phyloP scores from a whole-genome alignment of 2,797 vertebrate species.

The Artibeus lituratus region DNA sequence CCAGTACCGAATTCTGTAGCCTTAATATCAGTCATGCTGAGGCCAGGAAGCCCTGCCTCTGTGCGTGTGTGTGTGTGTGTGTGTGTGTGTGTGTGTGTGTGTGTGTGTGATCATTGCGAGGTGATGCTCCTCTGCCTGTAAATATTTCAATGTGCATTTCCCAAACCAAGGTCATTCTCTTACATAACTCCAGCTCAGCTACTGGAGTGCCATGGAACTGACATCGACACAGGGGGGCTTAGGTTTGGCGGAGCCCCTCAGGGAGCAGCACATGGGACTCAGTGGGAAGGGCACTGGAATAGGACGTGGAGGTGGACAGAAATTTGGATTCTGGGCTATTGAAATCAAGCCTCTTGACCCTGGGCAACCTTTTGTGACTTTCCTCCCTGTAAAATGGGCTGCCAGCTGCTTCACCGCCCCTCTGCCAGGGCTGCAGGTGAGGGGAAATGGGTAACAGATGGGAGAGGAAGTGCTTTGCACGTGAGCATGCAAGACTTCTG shows the following conservation, averaged over 20 bases:
- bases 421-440: background rate
- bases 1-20: background rate
- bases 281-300: background rate
- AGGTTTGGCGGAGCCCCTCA: too few species aligned
- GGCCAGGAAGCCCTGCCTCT: background rate
- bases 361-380: background rate
- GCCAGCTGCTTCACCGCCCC: fast-evolving
- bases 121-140: background rate
- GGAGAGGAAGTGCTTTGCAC: background rate
- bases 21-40: fast-evolving
- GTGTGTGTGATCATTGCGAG: background rate
- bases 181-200: background rate
- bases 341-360: background rate
- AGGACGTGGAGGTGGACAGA: background rate
- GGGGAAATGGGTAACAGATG: background rate
- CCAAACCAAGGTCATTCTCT: background rate
- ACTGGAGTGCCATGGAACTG: background rate
- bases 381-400: background rate
- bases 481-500: fast-evolving
- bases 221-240: background rate
- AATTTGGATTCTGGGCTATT: background rate
- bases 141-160: background rate
- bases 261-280: background rate
- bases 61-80: too few species aligned
- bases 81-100: too few species aligned